Percentiles rank a stretch among this genome's conserved stretches.
These are phyloP conservation scores for Delphinapterus leucas DNA, from an alignment of 2,113 vertebrate species.

Conservation along the genomic window DNA sequence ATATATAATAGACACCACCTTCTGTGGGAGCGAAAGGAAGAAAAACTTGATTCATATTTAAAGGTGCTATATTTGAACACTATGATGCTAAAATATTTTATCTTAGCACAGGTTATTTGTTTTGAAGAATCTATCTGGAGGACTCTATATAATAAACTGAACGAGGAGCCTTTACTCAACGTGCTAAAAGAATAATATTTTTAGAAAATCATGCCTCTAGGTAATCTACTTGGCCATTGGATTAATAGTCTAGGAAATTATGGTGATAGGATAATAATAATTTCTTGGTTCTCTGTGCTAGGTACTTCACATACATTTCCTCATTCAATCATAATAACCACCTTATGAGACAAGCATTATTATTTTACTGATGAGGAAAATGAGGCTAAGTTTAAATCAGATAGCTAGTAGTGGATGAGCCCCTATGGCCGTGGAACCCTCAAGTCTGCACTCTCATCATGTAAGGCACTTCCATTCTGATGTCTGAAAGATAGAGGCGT, in stretches of 20 bases:
- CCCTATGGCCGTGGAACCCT: not conserved
- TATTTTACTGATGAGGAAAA: not conserved
- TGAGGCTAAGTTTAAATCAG: not conserved
- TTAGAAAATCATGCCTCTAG: constrained; percentile 22
- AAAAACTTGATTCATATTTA: constrained; percentile 47
- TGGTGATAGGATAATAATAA: not conserved
- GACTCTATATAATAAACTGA: not conserved
- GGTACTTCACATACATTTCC: not conserved
- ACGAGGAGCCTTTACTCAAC: not conserved
- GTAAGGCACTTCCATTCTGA: not conserved
- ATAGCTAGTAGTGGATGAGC: not conserved
- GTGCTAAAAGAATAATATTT: not conserved
- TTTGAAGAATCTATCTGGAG: constrained; percentile 45
- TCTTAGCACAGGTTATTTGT: not conserved
- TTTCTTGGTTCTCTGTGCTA: not conserved
- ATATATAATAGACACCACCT: constrained; percentile 14
- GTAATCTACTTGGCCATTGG: not conserved
- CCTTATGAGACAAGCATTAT: not conserved
- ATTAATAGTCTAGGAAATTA: constrained; percentile 23
- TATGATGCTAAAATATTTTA: constrained; percentile 52
- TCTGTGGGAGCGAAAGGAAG: not conserved
- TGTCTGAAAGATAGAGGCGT: not conserved
- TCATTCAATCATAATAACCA: not conserved
- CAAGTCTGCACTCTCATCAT: not conserved
- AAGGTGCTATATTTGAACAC: constrained; percentile 38